These are phyloP conservation scores for Cenopis cana DNA, from an alignment of 2,888 invertebrate genomes.

Conservation along the genomic window DNA sequence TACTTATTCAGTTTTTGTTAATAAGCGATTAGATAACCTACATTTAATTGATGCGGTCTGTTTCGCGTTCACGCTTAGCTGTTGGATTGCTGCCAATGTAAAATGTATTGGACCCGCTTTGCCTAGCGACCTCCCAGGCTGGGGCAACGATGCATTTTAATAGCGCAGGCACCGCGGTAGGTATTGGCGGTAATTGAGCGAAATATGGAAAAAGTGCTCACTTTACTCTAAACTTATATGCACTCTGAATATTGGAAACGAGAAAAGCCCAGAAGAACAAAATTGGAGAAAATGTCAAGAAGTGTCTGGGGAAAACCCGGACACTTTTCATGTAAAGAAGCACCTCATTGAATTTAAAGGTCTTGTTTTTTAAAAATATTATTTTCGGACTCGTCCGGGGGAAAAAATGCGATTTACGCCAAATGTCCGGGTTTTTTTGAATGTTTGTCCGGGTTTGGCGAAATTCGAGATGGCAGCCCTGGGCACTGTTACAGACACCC, in stretches of 20 bases:
- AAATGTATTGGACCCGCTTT: constrained; percentile 39
- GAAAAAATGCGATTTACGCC: no score
- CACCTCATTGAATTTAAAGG: no score
- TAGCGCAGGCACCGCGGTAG: constrained; percentile 14
- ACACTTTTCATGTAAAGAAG: no score
- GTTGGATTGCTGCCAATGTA: constrained; percentile 62
- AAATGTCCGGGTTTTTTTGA: no score
- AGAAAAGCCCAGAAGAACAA: no score
- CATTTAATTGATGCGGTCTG: constrained; percentile 55
- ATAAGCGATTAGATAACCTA: constrained; percentile 21
- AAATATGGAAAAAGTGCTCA: constrained; percentile 5
- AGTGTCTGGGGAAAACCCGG: no score
- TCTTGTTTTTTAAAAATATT: no score
- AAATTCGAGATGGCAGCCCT: no score
- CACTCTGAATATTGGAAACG: not conserved
- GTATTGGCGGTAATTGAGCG: constrained; percentile 20
- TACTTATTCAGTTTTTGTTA: constrained; percentile 10
- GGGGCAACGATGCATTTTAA: constrained; percentile 41
- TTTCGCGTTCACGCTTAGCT: constrained; percentile 49
- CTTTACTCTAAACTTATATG: not conserved
- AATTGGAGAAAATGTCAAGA: no score
- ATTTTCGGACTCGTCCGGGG: no score
- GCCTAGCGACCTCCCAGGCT: constrained; percentile 35
- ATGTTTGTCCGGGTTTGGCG: no score
- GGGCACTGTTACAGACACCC: no score